Evolutionary conservation across 2,797 vertebrate genomes (phyloP).

Genomic region (Esox lucius): DNA sequence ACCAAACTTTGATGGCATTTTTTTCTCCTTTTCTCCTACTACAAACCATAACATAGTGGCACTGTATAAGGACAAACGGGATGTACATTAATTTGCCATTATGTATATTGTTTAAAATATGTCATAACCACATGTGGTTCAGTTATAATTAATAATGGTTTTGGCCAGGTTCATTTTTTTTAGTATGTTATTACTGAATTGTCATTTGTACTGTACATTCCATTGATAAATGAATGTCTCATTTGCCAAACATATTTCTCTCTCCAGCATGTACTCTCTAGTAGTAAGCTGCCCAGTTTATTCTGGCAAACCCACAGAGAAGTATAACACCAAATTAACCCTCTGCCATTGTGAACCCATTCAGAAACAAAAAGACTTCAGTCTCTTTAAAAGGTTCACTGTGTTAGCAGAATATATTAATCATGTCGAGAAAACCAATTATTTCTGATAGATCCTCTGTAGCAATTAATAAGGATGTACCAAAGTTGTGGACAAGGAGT

Average conservation of each 20-base stretch:
- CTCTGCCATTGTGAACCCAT: constrained; percentile 15
- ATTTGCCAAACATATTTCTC: not conserved
- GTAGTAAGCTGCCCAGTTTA: not conserved
- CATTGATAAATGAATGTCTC: not conserved
- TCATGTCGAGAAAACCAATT: constrained; percentile 24
- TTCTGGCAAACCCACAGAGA: constrained; percentile 4
- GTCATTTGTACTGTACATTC: not conserved
- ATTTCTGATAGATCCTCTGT: constrained; percentile 10
- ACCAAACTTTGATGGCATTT: too few relatives aligned
- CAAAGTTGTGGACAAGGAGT: constrained; percentile 5
- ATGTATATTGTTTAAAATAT: too few relatives aligned
- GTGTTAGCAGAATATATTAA: constrained; percentile 32
- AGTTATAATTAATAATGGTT: not conserved
- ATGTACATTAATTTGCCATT: too few relatives aligned
- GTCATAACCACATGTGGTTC: too few relatives aligned
- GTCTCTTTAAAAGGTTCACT: constrained; percentile 21
- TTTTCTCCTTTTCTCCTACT: too few relatives aligned
- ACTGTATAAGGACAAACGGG: too few relatives aligned
- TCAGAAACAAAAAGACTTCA: constrained; percentile 30
- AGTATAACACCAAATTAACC: constrained; percentile 37
- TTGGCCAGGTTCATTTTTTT: not conserved
- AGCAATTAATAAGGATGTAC: not conserved
- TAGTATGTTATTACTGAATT: not conserved
- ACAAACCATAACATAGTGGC: too few relatives aligned
- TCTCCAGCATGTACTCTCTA: not conserved